phyloP scores from a whole-genome alignment of 2,113 vertebrate species.

The Arvicanthis niloticus region DNA sequence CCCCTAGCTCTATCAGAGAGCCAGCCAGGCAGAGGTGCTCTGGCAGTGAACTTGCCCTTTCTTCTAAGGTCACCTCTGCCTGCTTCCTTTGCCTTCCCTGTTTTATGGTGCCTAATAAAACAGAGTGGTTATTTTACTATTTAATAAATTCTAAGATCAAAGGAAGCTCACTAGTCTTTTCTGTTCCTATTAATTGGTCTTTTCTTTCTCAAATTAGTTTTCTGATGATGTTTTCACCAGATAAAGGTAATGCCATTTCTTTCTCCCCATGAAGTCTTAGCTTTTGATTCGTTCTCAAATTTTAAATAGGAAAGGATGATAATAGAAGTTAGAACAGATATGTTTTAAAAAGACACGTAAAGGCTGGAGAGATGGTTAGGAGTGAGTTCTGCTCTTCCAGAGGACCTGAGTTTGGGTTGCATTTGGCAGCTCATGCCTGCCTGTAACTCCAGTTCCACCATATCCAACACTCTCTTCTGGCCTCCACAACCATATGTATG shows the following conservation, averaged over 20 bases:
- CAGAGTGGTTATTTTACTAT: constrained; percentile 54
- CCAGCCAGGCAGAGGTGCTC: neutral
- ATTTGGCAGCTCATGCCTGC: neutral
- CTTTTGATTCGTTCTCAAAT: constrained; percentile 65
- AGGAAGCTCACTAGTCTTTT: constrained; percentile 68
- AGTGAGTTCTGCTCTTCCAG: too few species aligned
- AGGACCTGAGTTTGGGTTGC: neutral
- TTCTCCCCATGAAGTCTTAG: constrained; percentile 37
- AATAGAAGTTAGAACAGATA: neutral
- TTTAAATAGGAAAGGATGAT: constrained; percentile 49
- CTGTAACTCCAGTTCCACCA: neutral
- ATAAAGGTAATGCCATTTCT: constrained; percentile 64
- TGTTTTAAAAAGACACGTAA: neutral
- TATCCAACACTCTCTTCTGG: neutral
- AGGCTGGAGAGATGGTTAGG: neutral
- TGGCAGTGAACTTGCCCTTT: neutral
- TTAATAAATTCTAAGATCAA: constrained; percentile 74
- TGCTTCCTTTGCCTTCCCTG: neutral
- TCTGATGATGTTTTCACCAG: constrained; percentile 57
- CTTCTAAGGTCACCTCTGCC: neutral
- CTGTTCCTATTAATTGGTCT: constrained; percentile 71
- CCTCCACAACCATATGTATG: neutral
- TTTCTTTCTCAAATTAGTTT: constrained; percentile 75
- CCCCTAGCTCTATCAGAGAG: neutral
- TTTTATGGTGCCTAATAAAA: constrained; percentile 59